A percentile compares a stretch with the other conserved stretches of the same genome.
Evolutionary conservation across 2,888 invertebrate genomes (phyloP).

Genomic region (Ennomos fuscantarius): DNA sequence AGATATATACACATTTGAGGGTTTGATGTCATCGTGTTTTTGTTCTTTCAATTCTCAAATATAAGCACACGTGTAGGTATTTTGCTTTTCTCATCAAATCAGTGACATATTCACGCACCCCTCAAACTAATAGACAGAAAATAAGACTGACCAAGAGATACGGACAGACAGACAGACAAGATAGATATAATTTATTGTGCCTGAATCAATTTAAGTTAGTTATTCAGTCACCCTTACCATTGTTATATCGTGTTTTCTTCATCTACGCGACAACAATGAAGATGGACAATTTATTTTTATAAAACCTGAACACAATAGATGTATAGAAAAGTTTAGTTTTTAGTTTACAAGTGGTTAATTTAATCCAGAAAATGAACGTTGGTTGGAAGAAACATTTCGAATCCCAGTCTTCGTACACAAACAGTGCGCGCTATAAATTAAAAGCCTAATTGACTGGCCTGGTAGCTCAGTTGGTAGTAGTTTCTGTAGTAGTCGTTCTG

Average conservation of each 20-base stretch:
- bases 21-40: too few species aligned
- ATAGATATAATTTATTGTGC: neutral
- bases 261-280: constrained; percentile 47
- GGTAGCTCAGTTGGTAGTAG: too few species aligned
- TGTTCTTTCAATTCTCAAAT: too few species aligned
- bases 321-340: constrained; percentile 28
- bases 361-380: constrained; percentile 6
- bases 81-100: too few species aligned
- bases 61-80: too few species aligned
- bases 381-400: neutral
- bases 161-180: too few species aligned
- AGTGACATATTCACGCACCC: too few species aligned
- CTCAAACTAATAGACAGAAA: too few species aligned
- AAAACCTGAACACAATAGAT: constrained; percentile 28
- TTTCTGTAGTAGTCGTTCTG: too few species aligned
- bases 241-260: constrained; percentile 26
- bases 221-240: neutral
- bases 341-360: constrained; percentile 12
- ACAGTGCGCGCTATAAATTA: too few species aligned
- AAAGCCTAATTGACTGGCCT: too few species aligned
- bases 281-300: constrained; percentile 63
- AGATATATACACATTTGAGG: neutral
- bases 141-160: too few species aligned
- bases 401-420: neutral
- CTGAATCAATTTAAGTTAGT: neutral